phyloP scores from a whole-genome alignment of 2,888 invertebrate genomes.

The Seira sanloemensis region DNA sequence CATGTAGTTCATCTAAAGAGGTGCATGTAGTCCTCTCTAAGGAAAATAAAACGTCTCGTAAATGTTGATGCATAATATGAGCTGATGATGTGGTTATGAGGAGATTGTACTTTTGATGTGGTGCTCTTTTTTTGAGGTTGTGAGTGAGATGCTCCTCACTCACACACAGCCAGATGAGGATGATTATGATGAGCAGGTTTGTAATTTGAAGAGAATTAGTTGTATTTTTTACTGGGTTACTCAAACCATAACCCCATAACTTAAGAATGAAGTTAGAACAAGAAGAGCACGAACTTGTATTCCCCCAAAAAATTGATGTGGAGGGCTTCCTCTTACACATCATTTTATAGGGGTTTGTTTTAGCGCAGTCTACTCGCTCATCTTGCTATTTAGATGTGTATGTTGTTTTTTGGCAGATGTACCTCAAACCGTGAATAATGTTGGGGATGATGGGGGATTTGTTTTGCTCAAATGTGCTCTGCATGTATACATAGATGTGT shows the following conservation, averaged over 20 bases:
- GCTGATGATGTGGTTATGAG: background rate
- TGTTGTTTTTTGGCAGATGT: slow-evolving; percentile 15
- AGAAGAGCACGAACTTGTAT: slow-evolving; percentile 10
- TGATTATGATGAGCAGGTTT: slow-evolving; percentile 1
- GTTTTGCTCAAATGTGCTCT: background rate
- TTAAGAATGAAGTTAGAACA: slow-evolving; percentile 12
- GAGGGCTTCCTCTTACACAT: background rate
- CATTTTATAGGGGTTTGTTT: background rate
- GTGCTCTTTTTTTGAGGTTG: slow-evolving; percentile 2
- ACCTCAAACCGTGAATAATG: background rate
- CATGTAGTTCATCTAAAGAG: background rate
- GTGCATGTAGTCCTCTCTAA: background rate
- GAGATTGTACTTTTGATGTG: background rate
- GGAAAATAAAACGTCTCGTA: background rate
- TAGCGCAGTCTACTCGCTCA: background rate
- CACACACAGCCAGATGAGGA: background rate
- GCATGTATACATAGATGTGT: background rate
- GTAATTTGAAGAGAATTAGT: background rate
- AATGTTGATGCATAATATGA: background rate
- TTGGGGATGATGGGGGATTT: background rate
- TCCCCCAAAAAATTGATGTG: background rate
- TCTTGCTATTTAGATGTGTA: background rate
- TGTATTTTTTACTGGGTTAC: slow-evolving; percentile 35
- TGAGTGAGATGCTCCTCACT: slow-evolving; percentile 7
- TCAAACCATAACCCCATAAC: slow-evolving; percentile 24